Conservation (phyloP, 2,113 vertebrate species). For the Etia nguti region DNA sequence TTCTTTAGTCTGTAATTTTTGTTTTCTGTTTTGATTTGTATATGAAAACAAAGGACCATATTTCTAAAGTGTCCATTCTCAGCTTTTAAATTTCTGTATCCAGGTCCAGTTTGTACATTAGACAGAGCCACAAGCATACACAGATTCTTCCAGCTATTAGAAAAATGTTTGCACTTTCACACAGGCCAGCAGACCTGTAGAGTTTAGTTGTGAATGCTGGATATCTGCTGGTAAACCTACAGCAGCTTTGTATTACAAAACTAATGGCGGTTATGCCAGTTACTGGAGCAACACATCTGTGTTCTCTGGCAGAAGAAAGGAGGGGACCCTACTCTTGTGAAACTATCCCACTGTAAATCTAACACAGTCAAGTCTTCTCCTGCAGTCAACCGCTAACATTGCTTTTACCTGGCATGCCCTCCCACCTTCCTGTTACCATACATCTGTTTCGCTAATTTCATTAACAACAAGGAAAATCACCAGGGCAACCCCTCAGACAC, state of each 20-base stretch:
- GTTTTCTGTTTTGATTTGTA: background rate
- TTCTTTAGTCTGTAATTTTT: background rate
- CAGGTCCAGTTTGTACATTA: background rate
- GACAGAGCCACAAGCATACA: background rate
- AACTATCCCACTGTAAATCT: background rate
- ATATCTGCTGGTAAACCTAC: background rate
- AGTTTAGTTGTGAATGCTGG: background rate
- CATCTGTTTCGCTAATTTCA: conserved; percentile 45
- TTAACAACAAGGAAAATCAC: conserved; percentile 44
- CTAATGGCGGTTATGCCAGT: background rate
- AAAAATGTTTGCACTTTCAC: background rate
- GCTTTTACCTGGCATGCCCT: background rate
- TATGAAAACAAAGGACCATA: background rate
- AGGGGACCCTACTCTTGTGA: background rate
- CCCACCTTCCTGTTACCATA: conserved; percentile 46
- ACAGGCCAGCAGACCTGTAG: background rate
- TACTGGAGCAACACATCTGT: conserved; percentile 13
- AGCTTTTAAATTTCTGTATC: background rate
- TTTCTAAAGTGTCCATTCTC: background rate
- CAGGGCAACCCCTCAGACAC: conserved; percentile 40
- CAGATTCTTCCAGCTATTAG: background rate
- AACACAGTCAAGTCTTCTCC: conserved; percentile 14
- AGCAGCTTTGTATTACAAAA: background rate
- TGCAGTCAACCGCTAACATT: background rate
- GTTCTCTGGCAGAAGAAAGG: background rate